Evolutionary conservation across 2,113 vertebrate species (phyloP).

Genomic region (Danio rerio): GRCz12tu NC_133183.1:30425001-30425500

Average conservation of each 20-base stretch:
- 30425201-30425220: constrained; percentile 7
- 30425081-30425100: constrained; percentile 71
- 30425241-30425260: background rate
- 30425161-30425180: constrained; percentile 60
- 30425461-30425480: too few relatives aligned
- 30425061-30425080: constrained; percentile 71
- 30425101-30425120: constrained; percentile 67
- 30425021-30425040: constrained; percentile 77
- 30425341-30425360: too few relatives aligned
- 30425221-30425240: constrained; percentile 8
- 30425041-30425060: constrained; percentile 74
- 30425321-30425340: too few relatives aligned
- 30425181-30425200: constrained; percentile 43
- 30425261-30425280: background rate
- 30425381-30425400: too few relatives aligned
- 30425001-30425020: constrained; percentile 61
- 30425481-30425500: too few relatives aligned
- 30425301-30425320: too few relatives aligned
- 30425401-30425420: too few relatives aligned
- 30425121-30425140: constrained; percentile 73
- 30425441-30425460: too few relatives aligned
- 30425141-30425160: constrained; percentile 76
- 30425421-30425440: too few relatives aligned
- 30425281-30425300: too few relatives aligned
- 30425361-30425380: too few relatives aligned